Conservation (phyloP, 2,113 vertebrate species). For the Uropsilus gracilis region DNA sequence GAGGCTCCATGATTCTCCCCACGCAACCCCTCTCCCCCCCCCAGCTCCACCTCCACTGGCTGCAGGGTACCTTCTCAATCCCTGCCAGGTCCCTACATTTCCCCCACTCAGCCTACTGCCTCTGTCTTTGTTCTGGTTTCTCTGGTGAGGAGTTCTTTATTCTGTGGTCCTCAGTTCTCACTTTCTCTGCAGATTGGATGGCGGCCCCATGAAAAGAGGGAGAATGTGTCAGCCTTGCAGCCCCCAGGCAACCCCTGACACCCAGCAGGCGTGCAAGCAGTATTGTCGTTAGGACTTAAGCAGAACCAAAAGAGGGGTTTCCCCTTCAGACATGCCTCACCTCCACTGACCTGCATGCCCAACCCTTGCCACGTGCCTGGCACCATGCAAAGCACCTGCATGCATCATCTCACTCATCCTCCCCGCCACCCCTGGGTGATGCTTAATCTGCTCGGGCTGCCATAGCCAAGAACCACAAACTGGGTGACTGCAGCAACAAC, state of each 20-base stretch:
- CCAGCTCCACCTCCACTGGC: too few relatives aligned
- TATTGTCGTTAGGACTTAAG: fast-evolving
- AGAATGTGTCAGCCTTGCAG: background rate
- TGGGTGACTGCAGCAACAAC: background rate
- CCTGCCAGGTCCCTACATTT: background rate
- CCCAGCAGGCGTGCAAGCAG: background rate
- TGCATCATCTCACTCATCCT: background rate
- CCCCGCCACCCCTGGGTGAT: fast-evolving
- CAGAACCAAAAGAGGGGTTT: background rate
- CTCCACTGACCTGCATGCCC: too few relatives aligned
- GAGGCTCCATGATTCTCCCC: too few relatives aligned
- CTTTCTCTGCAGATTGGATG: background rate
- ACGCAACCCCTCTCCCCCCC: too few relatives aligned
- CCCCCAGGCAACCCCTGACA: fast-evolving
- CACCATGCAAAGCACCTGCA: fast-evolving
- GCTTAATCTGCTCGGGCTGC: background rate
- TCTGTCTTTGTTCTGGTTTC: background rate
- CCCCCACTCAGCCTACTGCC: background rate
- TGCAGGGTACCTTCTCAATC: background rate
- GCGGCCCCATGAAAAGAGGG: background rate
- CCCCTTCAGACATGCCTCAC: fast-evolving
- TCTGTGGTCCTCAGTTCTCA: background rate
- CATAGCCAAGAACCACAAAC: fast-evolving
- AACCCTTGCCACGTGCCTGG: fast-evolving
- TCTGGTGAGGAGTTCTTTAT: background rate